Evolutionary conservation across 2,888 invertebrate genomes (phyloP).

Genomic region (Copidosoma aretas): DNA sequence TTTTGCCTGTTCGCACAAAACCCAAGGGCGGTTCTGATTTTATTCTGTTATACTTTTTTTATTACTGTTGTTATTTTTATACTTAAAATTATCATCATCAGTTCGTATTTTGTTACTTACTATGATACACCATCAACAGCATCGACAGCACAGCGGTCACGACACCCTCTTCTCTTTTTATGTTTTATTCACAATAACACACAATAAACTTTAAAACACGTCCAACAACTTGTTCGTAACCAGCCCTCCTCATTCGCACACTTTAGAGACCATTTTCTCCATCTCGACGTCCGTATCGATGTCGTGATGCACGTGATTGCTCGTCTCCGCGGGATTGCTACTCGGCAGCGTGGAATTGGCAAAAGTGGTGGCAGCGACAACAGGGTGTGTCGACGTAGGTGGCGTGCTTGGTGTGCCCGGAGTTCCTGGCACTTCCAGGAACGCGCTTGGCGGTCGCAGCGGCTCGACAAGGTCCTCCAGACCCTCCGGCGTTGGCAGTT

Average conservation of each 20-base stretch:
- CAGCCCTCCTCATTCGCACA: conserved; percentile 66
- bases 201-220: conserved; percentile 61
- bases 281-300: conserved; percentile 75
- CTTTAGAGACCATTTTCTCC: conserved; percentile 79
- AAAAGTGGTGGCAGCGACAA: conserved; percentile 40
- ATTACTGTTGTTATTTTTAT: conserved; percentile 5
- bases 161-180: background rate
- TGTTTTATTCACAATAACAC: conserved; percentile 38
- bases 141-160: background rate
- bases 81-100: too few relatives aligned
- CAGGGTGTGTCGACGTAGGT: conserved; percentile 48
- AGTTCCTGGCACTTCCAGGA: conserved; percentile 59
- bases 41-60: background rate
- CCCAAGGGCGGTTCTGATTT: conserved; percentile 21
- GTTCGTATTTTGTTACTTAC: background rate
- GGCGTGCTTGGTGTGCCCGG: conserved; percentile 57
- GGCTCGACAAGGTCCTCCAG: conserved; percentile 75
- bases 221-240: conserved; percentile 61
- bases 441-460: conserved; percentile 57
- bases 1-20: conserved; percentile 18
- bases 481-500: conserved; percentile 80
- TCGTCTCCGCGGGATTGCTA: conserved; percentile 46
- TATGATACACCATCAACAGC: conserved; percentile 2
- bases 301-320: conserved; percentile 60
- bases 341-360: conserved; percentile 49